Base-by-base conservation (phyloP, 1,140 invertebrate species). In the Heliconius nattereri region DNA sequence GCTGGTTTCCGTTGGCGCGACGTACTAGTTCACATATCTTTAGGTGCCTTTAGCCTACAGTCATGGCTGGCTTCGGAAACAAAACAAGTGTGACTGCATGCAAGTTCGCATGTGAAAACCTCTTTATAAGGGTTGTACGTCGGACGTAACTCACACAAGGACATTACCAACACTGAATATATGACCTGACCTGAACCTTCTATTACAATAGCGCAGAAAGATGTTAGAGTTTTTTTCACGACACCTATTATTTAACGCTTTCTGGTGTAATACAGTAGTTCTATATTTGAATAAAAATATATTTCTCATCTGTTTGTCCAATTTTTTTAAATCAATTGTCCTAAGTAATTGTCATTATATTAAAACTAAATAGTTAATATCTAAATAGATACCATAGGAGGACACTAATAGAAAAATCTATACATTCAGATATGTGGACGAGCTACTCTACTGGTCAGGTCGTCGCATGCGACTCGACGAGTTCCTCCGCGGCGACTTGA, bases 381-480 rank as follows among this genome's bases (percentile, higher is more conserved):
- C n/a, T n/a, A n/a, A n/a, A n/a, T 52, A 52, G 16, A 52, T 7
- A 52, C 19, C 2, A 7, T 1, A 52, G 7, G 7, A 60, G 11
- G 3, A 60, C n/a, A 26, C 0, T 66, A 29, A 29, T 13, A 29
- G 19, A 66, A 66, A 66, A 13, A 66, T 66, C 5, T 66, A 16
- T 29, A 29, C 9, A 6, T 45, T 3, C 73, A 86, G 96, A 86
- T 98, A 98, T 95, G 97, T 98, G 85, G 97, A 98, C 95, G 97
- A 98, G 92, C 95, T 98, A 82, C 94, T 98, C 71, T 98, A 98
- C 92, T 98, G 97, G 97, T 97, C 97, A 83, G 97, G 97, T 78
- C 96, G 96, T 81, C 96, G 97, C 76, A 97, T 98, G 96, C 96
- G 96, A 76, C 95, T 98, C 81, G 97, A 97, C 92, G 97, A 98